A percentile compares a stretch with the other conserved stretches of the same genome.
These are phyloP conservation scores for Drosophila erecta DNA, from an alignment of 1,140 invertebrate genomes.

Conservation along the genomic window DNA sequence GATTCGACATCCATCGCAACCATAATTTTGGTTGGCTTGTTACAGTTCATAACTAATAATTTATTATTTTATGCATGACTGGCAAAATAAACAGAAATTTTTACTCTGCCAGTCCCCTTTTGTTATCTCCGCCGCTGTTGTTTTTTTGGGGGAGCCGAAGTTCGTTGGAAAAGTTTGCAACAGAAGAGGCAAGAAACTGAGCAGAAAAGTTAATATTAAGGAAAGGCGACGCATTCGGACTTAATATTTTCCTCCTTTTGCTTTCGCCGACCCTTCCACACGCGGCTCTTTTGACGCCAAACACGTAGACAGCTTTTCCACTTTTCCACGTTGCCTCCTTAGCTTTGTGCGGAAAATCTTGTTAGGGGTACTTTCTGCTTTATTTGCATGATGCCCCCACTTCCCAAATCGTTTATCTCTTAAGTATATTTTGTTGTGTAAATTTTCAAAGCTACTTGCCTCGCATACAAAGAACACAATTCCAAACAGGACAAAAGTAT, in stretches of 20 bases:
- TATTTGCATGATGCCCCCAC: conserved; percentile 44
- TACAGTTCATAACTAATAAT: conserved; percentile 77
- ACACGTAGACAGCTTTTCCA: conserved; percentile 64
- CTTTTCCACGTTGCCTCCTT: conserved; percentile 45
- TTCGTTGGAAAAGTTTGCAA: conserved; percentile 57
- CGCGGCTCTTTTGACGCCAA: conserved; percentile 74
- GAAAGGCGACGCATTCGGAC: conserved; percentile 74
- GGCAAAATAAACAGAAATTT: conserved; percentile 71
- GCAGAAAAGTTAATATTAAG: conserved; percentile 81
- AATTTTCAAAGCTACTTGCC: conserved; percentile 57
- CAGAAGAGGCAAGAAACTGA: conserved; percentile 66
- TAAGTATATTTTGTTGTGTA: conserved; percentile 72
- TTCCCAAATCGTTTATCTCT: conserved; percentile 47
- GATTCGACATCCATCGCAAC: background rate
- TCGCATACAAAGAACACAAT: conserved; percentile 66
- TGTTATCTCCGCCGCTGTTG: conserved; percentile 31
- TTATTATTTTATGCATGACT: conserved; percentile 82
- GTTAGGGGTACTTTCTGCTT: conserved; percentile 61
- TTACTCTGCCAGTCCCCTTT: conserved; percentile 47
- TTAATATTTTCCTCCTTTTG: conserved; percentile 57
- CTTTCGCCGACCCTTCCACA: conserved; percentile 7
- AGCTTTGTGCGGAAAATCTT: conserved; percentile 70
- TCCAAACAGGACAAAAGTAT: conserved; percentile 27
- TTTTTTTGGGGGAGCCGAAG: conserved; percentile 36
- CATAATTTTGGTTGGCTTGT: conserved; percentile 24